phyloP scores from a whole-genome alignment of 2,888 invertebrate species.

The Aphelenchoides bicaudatus region DNA sequence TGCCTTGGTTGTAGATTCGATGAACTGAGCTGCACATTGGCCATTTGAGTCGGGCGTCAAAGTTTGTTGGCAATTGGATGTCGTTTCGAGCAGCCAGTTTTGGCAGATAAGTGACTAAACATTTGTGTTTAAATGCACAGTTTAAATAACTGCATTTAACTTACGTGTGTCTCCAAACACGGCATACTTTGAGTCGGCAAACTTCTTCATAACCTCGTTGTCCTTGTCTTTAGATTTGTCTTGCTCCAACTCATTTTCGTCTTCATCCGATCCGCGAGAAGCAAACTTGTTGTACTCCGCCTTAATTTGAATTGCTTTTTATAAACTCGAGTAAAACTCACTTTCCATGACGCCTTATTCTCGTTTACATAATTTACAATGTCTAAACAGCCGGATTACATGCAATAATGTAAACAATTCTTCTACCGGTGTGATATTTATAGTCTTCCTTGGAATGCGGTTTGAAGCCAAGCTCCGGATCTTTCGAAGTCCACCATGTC shows the following conservation, averaged over 20 bases:
- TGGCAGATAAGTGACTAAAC: slow-evolving; percentile 10
- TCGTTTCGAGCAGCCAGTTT: background rate
- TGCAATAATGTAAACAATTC: background rate
- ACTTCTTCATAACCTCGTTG: slow-evolving; percentile 13
- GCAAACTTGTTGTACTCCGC: slow-evolving; percentile 31
- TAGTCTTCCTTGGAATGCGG: slow-evolving; percentile 16
- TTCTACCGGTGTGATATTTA: background rate
- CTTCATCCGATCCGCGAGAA: slow-evolving; percentile 19
- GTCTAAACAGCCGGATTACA: background rate
- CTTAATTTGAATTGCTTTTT: slow-evolving; percentile 13
- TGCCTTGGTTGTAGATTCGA: slow-evolving; percentile 20
- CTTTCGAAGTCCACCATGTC: slow-evolving; percentile 27
- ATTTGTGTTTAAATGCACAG: too few species aligned
- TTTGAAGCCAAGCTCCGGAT: background rate
- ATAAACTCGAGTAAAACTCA: background rate
- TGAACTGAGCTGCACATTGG: slow-evolving; percentile 32
- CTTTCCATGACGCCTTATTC: slow-evolving; percentile 23
- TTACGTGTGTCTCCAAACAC: slow-evolving; percentile 21
- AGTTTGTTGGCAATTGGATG: slow-evolving; percentile 17
- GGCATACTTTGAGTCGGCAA: slow-evolving; percentile 9
- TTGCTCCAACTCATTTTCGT: slow-evolving; percentile 9
- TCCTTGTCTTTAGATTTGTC: slow-evolving; percentile 18
- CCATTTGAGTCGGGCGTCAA: slow-evolving; percentile 26
- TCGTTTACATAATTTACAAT: slow-evolving; percentile 29
- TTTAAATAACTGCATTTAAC: too few species aligned